Percentiles rank a stretch among this genome's conserved stretches.
phyloP scores from a whole-genome alignment of 2,888 invertebrate species.

The Therioaphis trifolii region DNA sequence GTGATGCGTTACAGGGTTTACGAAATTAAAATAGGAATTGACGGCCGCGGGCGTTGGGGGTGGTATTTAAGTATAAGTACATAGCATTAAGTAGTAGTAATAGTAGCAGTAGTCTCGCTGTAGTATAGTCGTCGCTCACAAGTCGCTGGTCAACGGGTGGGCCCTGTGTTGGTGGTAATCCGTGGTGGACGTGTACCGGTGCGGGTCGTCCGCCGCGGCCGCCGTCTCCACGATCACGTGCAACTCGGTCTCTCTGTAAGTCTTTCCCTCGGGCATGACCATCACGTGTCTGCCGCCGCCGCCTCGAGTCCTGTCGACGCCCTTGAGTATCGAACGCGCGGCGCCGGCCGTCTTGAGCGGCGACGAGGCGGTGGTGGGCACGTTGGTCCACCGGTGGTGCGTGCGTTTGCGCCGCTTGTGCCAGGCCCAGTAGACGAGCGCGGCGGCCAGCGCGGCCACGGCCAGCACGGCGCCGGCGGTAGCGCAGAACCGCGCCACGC shows the following conservation, averaged over 20 bases:
- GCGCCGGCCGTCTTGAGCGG: slow-evolving; percentile 36
- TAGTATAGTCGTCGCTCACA: slow-evolving; percentile 33
- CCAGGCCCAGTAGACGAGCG: slow-evolving; percentile 60
- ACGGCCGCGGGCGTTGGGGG: too few species aligned
- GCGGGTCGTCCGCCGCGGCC: slow-evolving; percentile 71
- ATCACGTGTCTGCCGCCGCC: slow-evolving; percentile 68
- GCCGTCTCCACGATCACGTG: slow-evolving; percentile 87
- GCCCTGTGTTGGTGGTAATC: slow-evolving; percentile 30
- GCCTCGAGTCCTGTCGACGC: slow-evolving; percentile 31
- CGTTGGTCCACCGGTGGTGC: slow-evolving; percentile 65
- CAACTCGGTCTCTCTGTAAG: slow-evolving; percentile 87
- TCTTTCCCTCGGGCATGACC: slow-evolving; percentile 80
- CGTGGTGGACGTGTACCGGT: slow-evolving; percentile 47
- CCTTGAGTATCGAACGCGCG: slow-evolving; percentile 60
- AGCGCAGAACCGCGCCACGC: slow-evolving; percentile 26
- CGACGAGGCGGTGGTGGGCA: slow-evolving; percentile 64
- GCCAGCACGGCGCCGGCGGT: slow-evolving; percentile 59
- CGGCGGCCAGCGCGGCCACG: slow-evolving; percentile 52
- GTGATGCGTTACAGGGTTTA: neutral
- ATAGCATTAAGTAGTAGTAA: neutral
- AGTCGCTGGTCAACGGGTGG: slow-evolving; percentile 63
- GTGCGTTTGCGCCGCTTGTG: slow-evolving; percentile 59
- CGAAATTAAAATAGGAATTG: slow-evolving; percentile 1
- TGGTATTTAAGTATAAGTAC: neutral
- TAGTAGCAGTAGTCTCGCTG: too few species aligned